These are phyloP conservation scores for Halichoeres trimaculatus DNA, from an alignment of 2,113 vertebrate species.

Conservation along the genomic window DNA sequence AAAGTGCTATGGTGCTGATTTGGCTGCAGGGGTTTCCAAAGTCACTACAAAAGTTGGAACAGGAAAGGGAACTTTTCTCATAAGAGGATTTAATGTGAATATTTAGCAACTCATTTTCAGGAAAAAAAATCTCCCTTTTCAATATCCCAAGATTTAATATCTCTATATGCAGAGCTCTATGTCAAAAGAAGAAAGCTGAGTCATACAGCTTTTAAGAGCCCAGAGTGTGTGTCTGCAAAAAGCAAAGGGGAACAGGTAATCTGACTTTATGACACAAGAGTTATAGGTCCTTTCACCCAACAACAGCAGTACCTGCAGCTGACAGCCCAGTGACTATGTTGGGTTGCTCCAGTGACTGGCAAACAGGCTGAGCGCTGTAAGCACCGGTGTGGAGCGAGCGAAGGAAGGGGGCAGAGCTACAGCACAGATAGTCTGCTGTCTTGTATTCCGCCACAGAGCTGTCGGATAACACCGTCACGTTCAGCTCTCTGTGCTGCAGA, in stretches of 20 bases:
- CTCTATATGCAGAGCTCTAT: constrained; percentile 11
- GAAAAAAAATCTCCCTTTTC: background rate
- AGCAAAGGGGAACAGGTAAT: background rate
- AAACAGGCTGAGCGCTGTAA: constrained; percentile 78
- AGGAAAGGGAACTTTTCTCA: background rate
- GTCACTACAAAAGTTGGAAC: background rate
- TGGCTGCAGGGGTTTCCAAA: too few relatives aligned
- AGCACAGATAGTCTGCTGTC: constrained; percentile 84
- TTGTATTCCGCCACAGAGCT: constrained; percentile 90
- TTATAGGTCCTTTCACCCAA: background rate
- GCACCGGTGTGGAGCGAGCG: constrained; percentile 87
- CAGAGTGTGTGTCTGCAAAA: too few relatives aligned
- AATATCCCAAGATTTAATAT: background rate
- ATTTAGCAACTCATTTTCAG: background rate
- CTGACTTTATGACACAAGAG: background rate
- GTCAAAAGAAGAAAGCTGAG: background rate
- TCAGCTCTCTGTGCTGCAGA: constrained; percentile 83
- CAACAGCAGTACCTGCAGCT: constrained; percentile 88
- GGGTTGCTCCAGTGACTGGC: constrained; percentile 90
- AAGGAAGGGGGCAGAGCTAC: constrained; percentile 88
- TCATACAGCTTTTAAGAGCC: background rate
- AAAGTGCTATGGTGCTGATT: too few relatives aligned
- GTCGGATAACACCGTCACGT: constrained; percentile 89
- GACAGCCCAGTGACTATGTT: constrained; percentile 92
- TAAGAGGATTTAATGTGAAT: background rate